Base-by-base conservation (phyloP, 2,113 vertebrate genomes). In the Rhagologus leucostigma region DNA sequence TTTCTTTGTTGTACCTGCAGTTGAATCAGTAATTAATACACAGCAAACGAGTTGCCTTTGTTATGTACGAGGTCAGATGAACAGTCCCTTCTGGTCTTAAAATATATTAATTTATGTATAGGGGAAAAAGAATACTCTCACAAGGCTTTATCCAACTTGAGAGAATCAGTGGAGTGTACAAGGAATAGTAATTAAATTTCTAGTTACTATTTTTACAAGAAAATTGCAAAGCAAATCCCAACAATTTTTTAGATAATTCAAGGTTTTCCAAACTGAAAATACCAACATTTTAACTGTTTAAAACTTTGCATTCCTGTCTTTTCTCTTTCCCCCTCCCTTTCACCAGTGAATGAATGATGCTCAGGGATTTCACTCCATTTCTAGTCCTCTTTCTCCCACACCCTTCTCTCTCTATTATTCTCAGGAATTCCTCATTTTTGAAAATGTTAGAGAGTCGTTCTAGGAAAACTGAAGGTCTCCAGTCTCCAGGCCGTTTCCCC, bases 91-190 rank as follows among this genome's bases (percentile, higher is more conserved):
- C 60, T 92, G 39, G 29, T 89, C 52, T 71, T 82, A 89, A 95
- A 95, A 89, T 92, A 47, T 6, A 95, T 81, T 95, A 65, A 86
- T 90, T 90, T 95, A 81, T 84, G 83, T 47, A 55, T 3, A 11
- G 22, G 4, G 37, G 18, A 0, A 63, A 79, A 64, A 63, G 62
- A 62, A 29, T 56, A 65, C 18, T 16, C 15, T 77, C 33, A 69
- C 46, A 77, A 84, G 88, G 21, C 20, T 85, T 76, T 91, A 76
- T 80, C 24, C 27, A 77, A 39, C 39, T 41, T 2, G 0, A 67
- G 30, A 73, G 42, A 35, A 74, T 29, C 59, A 77, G 60, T 41
- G 23, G 23, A 42, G 9, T 27, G 39, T 20, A 70, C 24, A 78
- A 86, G 17, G 55, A 86, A 93, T 63, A 77, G 46, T 16, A 96